Conservation (phyloP, 2,888 invertebrate genomes). For the Eupithecia dodoneata region DNA sequence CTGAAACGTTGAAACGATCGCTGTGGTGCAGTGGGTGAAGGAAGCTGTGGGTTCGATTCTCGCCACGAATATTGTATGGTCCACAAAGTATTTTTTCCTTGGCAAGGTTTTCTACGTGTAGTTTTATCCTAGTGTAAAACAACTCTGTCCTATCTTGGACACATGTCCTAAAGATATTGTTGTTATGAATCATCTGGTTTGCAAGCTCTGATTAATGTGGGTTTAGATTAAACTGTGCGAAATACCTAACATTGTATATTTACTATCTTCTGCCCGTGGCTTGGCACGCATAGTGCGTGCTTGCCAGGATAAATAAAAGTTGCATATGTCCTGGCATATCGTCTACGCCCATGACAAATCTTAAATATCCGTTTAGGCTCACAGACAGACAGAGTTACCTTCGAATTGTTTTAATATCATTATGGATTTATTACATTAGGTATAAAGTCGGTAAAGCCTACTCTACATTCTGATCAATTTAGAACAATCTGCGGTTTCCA, state of each 20-base stretch:
- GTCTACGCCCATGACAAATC: too few relatives aligned
- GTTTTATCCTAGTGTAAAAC: neutral
- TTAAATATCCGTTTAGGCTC: too few relatives aligned
- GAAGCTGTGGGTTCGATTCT: neutral
- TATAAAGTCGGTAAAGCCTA: neutral
- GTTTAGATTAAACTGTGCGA: neutral
- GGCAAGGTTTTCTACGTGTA: neutral
- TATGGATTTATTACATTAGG: neutral
- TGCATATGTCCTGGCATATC: too few relatives aligned
- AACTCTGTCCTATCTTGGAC: too few relatives aligned
- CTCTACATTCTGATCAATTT: constrained; percentile 44
- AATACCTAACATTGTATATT: neutral
- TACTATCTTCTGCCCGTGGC: neutral
- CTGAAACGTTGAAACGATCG: neutral
- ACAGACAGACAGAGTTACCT: too few relatives aligned
- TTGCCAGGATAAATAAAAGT: too few relatives aligned
- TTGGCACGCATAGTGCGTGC: too few relatives aligned
- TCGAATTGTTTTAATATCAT: neutral
- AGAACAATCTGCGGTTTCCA: constrained; percentile 45
- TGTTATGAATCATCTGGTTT: neutral
- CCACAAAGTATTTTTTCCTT: neutral
- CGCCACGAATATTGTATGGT: neutral
- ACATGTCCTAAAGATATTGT: too few relatives aligned
- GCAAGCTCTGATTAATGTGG: neutral
- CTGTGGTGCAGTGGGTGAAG: constrained; percentile 2